These are phyloP conservation scores for Hedychridium roseum DNA, from an alignment of 2,888 invertebrate genomes.

Conservation along the genomic window DNA sequence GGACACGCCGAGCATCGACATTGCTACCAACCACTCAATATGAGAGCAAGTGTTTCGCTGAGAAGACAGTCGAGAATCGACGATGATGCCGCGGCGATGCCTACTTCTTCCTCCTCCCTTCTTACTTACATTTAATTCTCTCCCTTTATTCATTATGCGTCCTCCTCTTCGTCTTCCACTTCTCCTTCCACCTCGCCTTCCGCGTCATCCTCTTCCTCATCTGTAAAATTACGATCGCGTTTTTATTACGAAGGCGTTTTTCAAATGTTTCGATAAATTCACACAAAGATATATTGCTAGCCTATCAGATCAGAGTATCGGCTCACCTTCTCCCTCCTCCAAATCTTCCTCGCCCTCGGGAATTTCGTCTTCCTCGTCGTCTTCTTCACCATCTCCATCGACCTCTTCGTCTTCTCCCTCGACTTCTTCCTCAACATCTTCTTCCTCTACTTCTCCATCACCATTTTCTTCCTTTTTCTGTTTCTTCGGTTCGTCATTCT, in stretches of 20 bases:
- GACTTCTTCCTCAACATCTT: conserved; percentile 71
- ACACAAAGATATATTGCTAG: background rate
- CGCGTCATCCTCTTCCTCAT: conserved; percentile 58
- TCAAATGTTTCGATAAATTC: background rate
- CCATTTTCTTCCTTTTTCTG: conserved; percentile 83
- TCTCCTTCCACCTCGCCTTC: conserved; percentile 54
- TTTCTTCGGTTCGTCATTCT: conserved; percentile 79
- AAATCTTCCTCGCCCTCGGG: conserved; percentile 68
- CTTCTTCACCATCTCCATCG: conserved; percentile 72
- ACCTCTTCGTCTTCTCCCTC: conserved; percentile 72
- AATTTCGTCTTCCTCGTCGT: conserved; percentile 74
- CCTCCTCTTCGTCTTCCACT: conserved; percentile 58
- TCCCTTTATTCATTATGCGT: conserved; percentile 61
- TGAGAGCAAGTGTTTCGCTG: conserved; percentile 61
- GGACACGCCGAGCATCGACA: conserved; percentile 56
- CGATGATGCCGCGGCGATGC: conserved; percentile 53
- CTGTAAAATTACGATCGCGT: conserved; percentile 39
- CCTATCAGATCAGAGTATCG: conserved; percentile 1
- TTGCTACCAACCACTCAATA: conserved; percentile 62
- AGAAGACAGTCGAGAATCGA: conserved; percentile 54
- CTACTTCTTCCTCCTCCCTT: conserved; percentile 52
- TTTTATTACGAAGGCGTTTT: no score
- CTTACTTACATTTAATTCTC: conserved; percentile 54
- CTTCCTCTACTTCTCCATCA: conserved; percentile 69
- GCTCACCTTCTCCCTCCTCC: conserved; percentile 53